Base-by-base conservation (phyloP, 2,113 vertebrate species). In the Axis porcinus region DNA sequence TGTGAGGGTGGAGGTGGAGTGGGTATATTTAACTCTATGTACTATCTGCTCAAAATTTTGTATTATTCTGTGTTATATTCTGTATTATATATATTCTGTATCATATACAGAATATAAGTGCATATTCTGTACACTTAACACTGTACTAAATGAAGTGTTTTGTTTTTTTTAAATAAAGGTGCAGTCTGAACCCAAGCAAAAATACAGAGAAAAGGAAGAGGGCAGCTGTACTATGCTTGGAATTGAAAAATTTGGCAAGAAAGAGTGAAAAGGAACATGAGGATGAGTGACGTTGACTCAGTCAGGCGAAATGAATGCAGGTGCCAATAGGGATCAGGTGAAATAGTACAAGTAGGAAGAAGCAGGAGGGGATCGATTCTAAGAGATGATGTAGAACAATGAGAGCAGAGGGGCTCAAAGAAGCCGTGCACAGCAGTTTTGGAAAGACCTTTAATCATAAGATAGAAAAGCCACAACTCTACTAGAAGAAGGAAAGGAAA, bases 281-380 rank as follows among this genome's bases (percentile, higher is more conserved):
- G 3, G 1, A 1, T 7, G 28, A 30, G 5, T 1, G 16, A 17
- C 1, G 55, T 2, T 40, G 78, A 43, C 79, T 28, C 3, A 6
- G 23, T 25, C 33, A 8, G 54, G 36, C 14, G 64, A 74, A 25
- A 62, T 30, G 57, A 79, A 57, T 17, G 92, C 27, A 8, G 2
- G 30, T 6, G 79, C 47, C 12, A 0, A 25, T 0, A 67, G 55
- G n/a, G 47, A 30, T 17, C 36, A 13, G 83, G 40, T 8, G 60
- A 82, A 86, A 28, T 11, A 40, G 50, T 2, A 23, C 2, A 8
- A 9, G 16, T 5, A 17, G 87, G 62, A 82, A 58, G 60, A 33
- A 40, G 7, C 30, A 12, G 43, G 78, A 40, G 57, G 89, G 45
- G 45, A 64, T 45, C 0, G 1, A 57, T 23, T 47, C 79, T 19